These are phyloP conservation scores for Nothocercus julius DNA, from an alignment of 2,113 vertebrate genomes.

Conservation along the genomic window DNA sequence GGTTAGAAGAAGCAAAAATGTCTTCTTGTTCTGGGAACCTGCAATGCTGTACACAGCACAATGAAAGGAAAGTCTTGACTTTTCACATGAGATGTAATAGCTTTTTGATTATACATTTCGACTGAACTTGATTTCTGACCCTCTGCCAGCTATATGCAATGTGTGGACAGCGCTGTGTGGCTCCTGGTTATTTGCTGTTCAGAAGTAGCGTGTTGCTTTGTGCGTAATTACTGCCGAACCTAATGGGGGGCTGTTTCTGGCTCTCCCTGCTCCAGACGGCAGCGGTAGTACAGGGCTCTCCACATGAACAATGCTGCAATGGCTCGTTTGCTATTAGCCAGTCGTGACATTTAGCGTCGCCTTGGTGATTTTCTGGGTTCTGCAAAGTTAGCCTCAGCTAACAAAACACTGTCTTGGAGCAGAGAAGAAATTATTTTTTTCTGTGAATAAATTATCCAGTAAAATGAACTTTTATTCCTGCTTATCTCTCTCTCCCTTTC, in stretches of 20 bases:
- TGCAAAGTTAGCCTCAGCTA: constrained; percentile 53
- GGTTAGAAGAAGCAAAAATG: background rate
- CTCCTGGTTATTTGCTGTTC: background rate
- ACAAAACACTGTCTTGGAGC: background rate
- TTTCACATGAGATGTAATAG: background rate
- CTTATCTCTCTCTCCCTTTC: background rate
- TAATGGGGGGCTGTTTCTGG: background rate
- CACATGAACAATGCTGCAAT: constrained; percentile 5
- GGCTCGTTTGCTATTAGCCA: constrained; percentile 45
- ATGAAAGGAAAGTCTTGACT: background rate
- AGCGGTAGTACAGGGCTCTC: constrained; percentile 1
- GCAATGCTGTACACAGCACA: background rate
- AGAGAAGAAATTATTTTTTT: background rate
- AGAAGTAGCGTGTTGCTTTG: background rate
- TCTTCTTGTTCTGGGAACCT: background rate
- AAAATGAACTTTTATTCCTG: background rate
- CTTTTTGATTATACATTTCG: background rate
- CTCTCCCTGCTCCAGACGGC: constrained; percentile 12
- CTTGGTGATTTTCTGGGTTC: constrained; percentile 59
- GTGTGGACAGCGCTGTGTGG: background rate
- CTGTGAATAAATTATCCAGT: background rate
- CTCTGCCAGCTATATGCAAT: background rate
- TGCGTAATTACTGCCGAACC: background rate
- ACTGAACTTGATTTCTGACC: background rate
- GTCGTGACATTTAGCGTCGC: constrained; percentile 62